Base-by-base conservation (phyloP, 1,140 invertebrate genomes). In the Drosophila suzukii region DNA sequence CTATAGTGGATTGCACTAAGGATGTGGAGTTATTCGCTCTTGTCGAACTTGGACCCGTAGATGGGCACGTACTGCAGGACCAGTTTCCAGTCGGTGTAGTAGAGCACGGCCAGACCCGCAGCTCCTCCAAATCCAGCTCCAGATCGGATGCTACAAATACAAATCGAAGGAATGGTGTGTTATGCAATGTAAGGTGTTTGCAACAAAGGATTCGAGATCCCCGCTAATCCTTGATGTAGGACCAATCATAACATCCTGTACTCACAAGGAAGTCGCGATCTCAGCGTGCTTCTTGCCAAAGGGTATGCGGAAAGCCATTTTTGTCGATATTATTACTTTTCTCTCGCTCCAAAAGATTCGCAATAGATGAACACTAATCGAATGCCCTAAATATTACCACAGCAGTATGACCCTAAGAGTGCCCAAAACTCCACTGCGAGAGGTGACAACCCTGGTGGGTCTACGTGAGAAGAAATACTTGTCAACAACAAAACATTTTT, bases 61-160 rank as follows among this genome's bases (percentile, higher is more conserved):
- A 94, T 96, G 20, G 96, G 96, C 46, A 97, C 91, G 83, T 96
- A 95, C 78, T 95, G 93, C 41, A 95, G 92, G 63, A 97, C 91
- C 12, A 94, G 78, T 92, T 95, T 96, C 96, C 96, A 97, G 79
- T 97, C 96, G 0, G 96, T 97, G 53, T 96, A 93, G 90, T 96
- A 97, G 10, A 95, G 91, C 4, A 95, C 38, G 0, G 89, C 93
- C 11, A 94, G 67, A 57, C 93, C 93, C 46, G 93, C 94, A 6
- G 94, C 91, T 41, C 93, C 93, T 59, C 96, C 96, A 91, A 95
- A 97, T 6, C 92, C 92, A 1, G 91, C 78, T 7, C 92, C 93
- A 34, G 95, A 94, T 44, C 95, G 93, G 27, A 94, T 30, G 93
- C 95, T 96, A 51, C n/a, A 75, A 62, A 61, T 96, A 51, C n/a